Evolutionary conservation across 2,797 vertebrate genomes (phyloP).

Genomic region (Borostomias antarcticus): DNA sequence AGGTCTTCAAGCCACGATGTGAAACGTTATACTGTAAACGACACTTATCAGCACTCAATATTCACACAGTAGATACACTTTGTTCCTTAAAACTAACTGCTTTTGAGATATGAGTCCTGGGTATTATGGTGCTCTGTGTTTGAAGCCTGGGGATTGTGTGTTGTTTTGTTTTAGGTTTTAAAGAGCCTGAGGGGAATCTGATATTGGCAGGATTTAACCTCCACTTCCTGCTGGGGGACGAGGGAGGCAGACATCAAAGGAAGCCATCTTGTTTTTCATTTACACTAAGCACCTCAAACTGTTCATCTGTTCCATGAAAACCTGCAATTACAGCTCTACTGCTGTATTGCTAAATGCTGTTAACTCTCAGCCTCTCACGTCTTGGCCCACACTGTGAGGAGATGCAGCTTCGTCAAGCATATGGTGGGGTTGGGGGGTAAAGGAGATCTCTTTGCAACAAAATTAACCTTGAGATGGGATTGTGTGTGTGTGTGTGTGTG

Average conservation of each 20-base stretch:
- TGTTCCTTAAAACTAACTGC: no score
- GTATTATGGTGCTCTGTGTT: no score
- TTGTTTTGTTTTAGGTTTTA: constrained; percentile 35
- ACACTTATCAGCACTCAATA: no score
- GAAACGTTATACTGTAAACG: no score
- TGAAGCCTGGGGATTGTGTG: no score
- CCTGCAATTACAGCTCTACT: constrained; percentile 35
- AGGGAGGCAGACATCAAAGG: not conserved
- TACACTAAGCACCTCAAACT: not conserved
- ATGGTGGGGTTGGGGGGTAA: not conserved
- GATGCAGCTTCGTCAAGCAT: not conserved
- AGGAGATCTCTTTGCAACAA: not conserved
- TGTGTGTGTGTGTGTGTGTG: not conserved
- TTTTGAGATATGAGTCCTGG: no score
- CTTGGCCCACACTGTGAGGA: not conserved
- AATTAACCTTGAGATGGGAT: not conserved
- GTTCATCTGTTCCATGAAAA: constrained; percentile 30
- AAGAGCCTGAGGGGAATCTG: constrained; percentile 39
- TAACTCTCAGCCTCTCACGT: constrained; percentile 19
- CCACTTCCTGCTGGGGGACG: constrained; percentile 28
- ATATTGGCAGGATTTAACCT: constrained; percentile 42
- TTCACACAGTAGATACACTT: no score
- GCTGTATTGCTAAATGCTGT: constrained; percentile 23
- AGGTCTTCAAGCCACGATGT: not conserved
- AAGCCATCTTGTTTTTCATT: constrained; percentile 2